Base-by-base conservation (phyloP, 2,113 vertebrate species). In the Brachyhypopomus gauderio region DNA sequence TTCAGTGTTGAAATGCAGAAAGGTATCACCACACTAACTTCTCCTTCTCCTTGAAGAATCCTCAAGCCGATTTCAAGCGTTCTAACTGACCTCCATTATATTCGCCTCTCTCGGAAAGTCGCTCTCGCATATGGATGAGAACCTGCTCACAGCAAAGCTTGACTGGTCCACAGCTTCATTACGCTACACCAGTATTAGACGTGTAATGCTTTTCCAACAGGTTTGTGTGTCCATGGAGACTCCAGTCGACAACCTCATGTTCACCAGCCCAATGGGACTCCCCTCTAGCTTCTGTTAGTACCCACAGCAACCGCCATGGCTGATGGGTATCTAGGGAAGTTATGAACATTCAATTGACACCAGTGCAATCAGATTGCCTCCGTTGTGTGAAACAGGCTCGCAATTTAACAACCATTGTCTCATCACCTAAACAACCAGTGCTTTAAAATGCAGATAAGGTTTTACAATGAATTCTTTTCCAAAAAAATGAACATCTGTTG, bases 191-290 rank as follows among this genome's bases (percentile, higher is more conserved):
- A 4, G 17, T 25, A 48, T 79, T 79, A 25, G 17, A 27, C 27
- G 8, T n/a, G 34, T 41, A 71, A 59, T 59, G 14, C 64, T 67
- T 67, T 67, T 36, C 30, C 41, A 70, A 70, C 34, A 70, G 66
- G 36, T 70, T 41, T 41, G 34, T 70, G 34, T 70, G 66, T 70
- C 66, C n/a, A 38, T 70, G 34, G 66, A 70, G 20, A 20, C 66
- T 70, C 66, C 20, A 22, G 38, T 70, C 20, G 34, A 41, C 36
- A 70, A 11, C 66, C 34, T 20, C 30, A 67, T 70, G 66, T 41
- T 70, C 23, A 12, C 20, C 66, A 41, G 66, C 8, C 66, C 36
- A 41, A 41, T 41, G 66, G 66, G 66, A 41, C 20, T 11, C n/a
- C 20, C 8, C 38, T 41, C 34, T 34, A 67, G 36, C 30, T 22